Evolutionary conservation across 2,797 vertebrate species (phyloP).

Genomic region (Cephalopachus bancanus): DNA sequence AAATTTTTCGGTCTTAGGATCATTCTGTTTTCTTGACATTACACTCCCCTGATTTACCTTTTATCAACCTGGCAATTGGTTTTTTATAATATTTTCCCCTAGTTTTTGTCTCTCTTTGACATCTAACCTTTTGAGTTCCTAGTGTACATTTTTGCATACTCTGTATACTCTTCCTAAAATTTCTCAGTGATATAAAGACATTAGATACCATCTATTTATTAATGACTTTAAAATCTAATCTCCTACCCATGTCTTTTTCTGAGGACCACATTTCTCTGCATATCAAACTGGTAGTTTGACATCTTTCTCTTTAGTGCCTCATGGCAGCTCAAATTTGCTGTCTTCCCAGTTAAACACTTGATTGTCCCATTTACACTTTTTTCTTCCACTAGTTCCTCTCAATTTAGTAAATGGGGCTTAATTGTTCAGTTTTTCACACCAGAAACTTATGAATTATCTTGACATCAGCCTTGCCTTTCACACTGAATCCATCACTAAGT

Average conservation of each 20-base stretch:
- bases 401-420: conserved; percentile 26
- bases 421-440: conserved; percentile 31
- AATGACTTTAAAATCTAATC: conserved; percentile 46
- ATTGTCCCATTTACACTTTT: not conserved
- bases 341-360: conserved; percentile 3
- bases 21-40: not conserved
- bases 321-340: not conserved
- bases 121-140: not conserved
- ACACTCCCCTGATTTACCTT: not conserved
- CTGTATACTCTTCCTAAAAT: conserved; percentile 30
- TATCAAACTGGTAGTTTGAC: not conserved
- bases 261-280: not conserved
- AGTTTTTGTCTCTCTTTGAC: conserved; percentile 15
- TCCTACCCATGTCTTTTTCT: not conserved
- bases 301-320: not conserved
- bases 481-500: not conserved
- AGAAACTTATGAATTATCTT: not conserved
- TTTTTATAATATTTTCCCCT: not conserved
- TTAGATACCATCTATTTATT: conserved; percentile 1
- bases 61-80: conserved; percentile 1
- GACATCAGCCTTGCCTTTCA: not conserved
- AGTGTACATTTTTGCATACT: not conserved
- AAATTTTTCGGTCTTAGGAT: not conserved
- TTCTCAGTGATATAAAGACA: not conserved
- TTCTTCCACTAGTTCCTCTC: not conserved